Base-by-base conservation (phyloP, 2,888 invertebrate species). In the Proisotoma minuta region DNA sequence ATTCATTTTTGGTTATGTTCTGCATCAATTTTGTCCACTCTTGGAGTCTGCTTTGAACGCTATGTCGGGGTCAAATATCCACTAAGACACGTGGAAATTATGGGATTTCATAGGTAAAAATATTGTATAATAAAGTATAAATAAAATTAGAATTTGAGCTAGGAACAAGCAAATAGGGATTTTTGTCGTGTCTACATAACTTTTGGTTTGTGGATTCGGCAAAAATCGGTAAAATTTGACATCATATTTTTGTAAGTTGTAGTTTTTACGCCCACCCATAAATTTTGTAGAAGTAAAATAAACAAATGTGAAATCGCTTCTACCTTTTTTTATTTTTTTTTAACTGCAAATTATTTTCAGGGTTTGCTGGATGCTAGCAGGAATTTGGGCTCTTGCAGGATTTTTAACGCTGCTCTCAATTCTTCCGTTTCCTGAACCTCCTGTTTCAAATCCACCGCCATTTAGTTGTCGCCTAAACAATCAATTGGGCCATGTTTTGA, bases 1-100 rank as follows among this genome's bases (percentile, higher is more conserved):
- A 68, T 66, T 29, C 70, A 70, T 51, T 67, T 70, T 40, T 68
- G 63, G 65, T 59, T 70, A 1, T 70, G 70, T 29, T 60, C 67
- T 2, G 61, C 70, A 1, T 67, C 67, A 5, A 70, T 70, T 24
- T 24, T 68, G 22, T 70, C 70, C 0, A 65, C 67, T 4, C 62
- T 63, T 54, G 67, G 63, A 2, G 62, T 70, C n/a, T 67, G 65
- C 39, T 56, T 70, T 27, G 70, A 70, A 20, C 59, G 70, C 22
- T 70, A 70, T 51, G 57, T 70, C n/a, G 70, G 67, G 15, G 70
- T 70, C 27, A 50, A 60, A n/a, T 63, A 29, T 43, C 67, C 70
- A 0, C 28, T 68, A 1, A 29, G 62, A 3, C 63, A 70, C 49
- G 56, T 20, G 27, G 18, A 48, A 2, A 61, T 65, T 20, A 59